Evolutionary conservation across 30 jellyfish, hydroid and myxozoan genomes (phyloP), one percentile per base, ranked within the genome.

Genomic region (Cassiopea andromeda): DNA sequence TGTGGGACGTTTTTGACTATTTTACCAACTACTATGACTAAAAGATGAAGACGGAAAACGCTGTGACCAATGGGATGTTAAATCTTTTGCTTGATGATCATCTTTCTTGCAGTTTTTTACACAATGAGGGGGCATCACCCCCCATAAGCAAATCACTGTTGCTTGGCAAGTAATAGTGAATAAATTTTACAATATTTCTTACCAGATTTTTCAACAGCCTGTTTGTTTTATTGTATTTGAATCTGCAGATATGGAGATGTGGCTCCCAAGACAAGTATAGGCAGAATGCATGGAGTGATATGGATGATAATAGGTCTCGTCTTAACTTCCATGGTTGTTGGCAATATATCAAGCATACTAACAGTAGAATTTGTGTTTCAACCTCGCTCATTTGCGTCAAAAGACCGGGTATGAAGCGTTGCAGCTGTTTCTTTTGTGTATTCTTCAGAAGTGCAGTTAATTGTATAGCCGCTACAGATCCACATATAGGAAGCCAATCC

Each of bases 271-370:
- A 74, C 89, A 10, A 68, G 17, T 43, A 10, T 66, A 7, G 93
- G 84, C 82, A 75, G 80, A 66, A 1, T 86, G 14, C 70, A 72
- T 66, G 77, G 84, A 44, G 14, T 86, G 68, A 44, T 64, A 6
- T 86, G 93, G 93, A 73, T 80, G 85, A 48, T 86, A 58, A 64
- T 77, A 19, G 93, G 93, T 43, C 78, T 86, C 16, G 78, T 75
- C 7, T 44, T 86, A 44, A 77, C 83, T 12, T 80, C 88, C 2
- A 27, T 75, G 83, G 82, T 86, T 46, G 54, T 75, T 59, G 93
- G 93, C 16, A 80, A 70, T 46, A 38, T 86, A 43, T 60, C 93
- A 50, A 69, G 69, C 57, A 59, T 69, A 12, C 64, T 86, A 14
- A 49, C 54, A 44, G 44, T 60, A 7, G 89, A 86, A 1, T 60